phyloP scores from a whole-genome alignment of 2,888 invertebrate genomes.

The Cheilosia grossa region DNA sequence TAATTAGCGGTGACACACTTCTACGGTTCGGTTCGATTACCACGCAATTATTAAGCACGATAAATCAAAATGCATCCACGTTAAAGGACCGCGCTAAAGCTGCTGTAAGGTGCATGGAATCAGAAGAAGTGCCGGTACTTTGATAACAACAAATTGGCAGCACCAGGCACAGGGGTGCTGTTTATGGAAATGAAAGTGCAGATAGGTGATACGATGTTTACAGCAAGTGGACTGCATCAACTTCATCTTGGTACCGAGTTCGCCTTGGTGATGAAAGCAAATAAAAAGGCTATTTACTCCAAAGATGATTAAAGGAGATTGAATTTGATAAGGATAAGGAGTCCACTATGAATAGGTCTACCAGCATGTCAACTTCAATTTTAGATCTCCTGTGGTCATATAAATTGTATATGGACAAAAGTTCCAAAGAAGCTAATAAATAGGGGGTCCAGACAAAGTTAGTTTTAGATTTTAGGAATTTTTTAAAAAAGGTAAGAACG shows the following conservation, averaged over 20 bases:
- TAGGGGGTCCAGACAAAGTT: too few relatives aligned
- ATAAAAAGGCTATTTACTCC: background rate
- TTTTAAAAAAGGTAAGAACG: too few relatives aligned
- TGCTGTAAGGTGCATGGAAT: conserved; percentile 1
- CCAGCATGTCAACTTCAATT: too few relatives aligned
- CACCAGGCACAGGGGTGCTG: background rate
- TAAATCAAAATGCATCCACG: conserved; percentile 68
- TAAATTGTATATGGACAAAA: too few relatives aligned
- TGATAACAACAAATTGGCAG: conserved; percentile 13
- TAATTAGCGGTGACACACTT: conserved; percentile 76
- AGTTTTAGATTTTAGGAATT: too few relatives aligned
- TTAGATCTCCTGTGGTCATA: too few relatives aligned
- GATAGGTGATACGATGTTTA: background rate
- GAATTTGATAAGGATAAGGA: background rate
- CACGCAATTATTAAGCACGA: conserved; percentile 68
- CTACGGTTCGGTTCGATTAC: conserved; percentile 68
- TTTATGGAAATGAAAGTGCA: conserved; percentile 13
- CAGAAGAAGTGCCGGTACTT: conserved; percentile 7
- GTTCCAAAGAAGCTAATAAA: too few relatives aligned
- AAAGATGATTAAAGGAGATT: background rate
- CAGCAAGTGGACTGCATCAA: background rate
- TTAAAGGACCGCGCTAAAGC: background rate
- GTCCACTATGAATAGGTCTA: too few relatives aligned
- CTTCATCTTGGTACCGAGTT: background rate
- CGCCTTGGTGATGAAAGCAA: background rate